Percentiles rank a stretch among this genome's conserved stretches.
Evolutionary conservation across 2,113 vertebrate genomes (phyloP).

Genomic region (Pyxicephalus adspersus): DNA sequence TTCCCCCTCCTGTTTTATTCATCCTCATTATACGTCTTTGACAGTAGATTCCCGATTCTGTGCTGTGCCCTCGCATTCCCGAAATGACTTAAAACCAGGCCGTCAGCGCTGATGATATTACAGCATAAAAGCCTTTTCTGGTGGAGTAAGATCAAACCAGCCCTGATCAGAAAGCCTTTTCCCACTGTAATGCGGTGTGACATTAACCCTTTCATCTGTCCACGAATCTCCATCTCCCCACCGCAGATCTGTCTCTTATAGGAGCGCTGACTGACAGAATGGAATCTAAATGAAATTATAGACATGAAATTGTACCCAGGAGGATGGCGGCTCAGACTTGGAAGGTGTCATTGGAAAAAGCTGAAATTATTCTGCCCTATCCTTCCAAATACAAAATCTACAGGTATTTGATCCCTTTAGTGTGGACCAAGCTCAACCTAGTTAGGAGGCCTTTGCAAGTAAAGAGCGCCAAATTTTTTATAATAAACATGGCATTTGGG

Average conservation of each 20-base stretch:
- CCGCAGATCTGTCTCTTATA: neutral
- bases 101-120: conserved; percentile 38
- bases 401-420: neutral
- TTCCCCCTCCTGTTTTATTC: neutral
- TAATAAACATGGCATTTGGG: too few relatives aligned
- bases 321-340: conserved; percentile 2
- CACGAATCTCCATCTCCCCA: conserved; percentile 10
- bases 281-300: neutral
- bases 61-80: conserved; percentile 16
- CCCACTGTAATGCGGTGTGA: neutral
- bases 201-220: conserved; percentile 28
- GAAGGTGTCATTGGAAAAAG: conserved; percentile 30
- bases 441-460: too few relatives aligned
- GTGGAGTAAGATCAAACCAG: conserved; percentile 14
- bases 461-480: too few relatives aligned
- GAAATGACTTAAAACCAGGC: conserved; percentile 14
- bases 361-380: conserved; percentile 4
- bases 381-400: conserved; percentile 13
- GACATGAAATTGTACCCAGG: conserved; percentile 1
- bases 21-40: conserved; percentile 13
- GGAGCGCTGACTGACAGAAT: neutral
- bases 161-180: conserved; percentile 25
- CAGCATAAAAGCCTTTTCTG: conserved; percentile 8
- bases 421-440: neutral
- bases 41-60: conserved; percentile 11